These are phyloP conservation scores for Trileptium ribeirensis DNA, from an alignment of 2,888 invertebrate species.

Conservation along the genomic window DNA sequence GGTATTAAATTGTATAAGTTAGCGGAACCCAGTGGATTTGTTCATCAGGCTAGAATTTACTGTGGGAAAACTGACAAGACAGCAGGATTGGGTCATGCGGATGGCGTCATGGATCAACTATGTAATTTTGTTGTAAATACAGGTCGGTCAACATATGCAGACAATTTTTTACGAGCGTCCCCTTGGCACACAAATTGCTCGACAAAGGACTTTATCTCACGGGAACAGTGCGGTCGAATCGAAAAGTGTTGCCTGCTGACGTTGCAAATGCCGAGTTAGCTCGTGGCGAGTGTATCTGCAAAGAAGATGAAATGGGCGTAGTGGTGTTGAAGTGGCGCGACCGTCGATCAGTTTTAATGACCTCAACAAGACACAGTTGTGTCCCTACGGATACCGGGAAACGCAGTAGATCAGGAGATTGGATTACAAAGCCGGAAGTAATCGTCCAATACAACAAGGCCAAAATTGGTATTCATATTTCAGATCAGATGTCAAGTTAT, in stretches of 20 bases:
- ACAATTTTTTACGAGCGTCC: background rate
- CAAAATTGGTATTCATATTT: constrained; percentile 48
- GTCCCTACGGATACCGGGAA: too few relatives aligned
- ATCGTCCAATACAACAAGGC: constrained; percentile 47
- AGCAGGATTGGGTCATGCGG: too few relatives aligned
- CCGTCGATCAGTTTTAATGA: constrained; percentile 44
- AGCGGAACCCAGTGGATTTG: background rate
- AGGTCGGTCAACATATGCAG: too few relatives aligned
- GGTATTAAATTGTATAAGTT: background rate
- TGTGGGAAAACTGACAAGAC: too few relatives aligned
- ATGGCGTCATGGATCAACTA: too few relatives aligned
- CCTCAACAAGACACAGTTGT: constrained; percentile 47
- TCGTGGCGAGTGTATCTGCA: constrained; percentile 39
- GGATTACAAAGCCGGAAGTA: constrained; percentile 7
- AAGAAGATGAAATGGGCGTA: constrained; percentile 41
- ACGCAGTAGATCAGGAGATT: too few relatives aligned
- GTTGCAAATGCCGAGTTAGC: constrained; percentile 46
- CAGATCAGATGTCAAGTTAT: constrained; percentile 44
- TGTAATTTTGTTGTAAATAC: too few relatives aligned
- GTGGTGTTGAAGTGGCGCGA: constrained; percentile 45
- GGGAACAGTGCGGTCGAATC: constrained; percentile 43
- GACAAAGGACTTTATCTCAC: constrained; percentile 38
- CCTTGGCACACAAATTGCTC: background rate
- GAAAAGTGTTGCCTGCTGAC: constrained; percentile 44
- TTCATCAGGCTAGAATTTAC: too few relatives aligned